Percentiles rank a stretch among this genome's conserved stretches.
These are phyloP conservation scores for Meiosimyza decipiens DNA, from an alignment of 2,888 invertebrate genomes.

Conservation along the genomic window DNA sequence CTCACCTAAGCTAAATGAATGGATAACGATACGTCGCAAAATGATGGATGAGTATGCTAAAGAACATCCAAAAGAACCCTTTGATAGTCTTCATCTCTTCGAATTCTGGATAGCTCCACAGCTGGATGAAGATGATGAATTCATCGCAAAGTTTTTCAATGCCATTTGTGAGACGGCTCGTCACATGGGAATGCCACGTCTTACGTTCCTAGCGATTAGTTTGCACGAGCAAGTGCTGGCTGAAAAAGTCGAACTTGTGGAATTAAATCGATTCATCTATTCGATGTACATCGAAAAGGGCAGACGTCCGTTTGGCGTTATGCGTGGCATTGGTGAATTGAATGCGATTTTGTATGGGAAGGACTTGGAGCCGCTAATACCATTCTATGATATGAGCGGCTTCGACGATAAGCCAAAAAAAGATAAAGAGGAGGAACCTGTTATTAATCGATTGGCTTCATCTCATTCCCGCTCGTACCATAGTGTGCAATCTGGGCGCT, in stretches of 20 bases:
- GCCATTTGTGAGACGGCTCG: slow-evolving; percentile 44
- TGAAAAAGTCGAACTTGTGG: slow-evolving; percentile 28
- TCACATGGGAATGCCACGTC: slow-evolving; percentile 46
- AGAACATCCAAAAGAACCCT: slow-evolving; percentile 17
- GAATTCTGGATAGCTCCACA: slow-evolving; percentile 33
- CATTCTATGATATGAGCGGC: slow-evolving; percentile 39
- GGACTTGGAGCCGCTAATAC: slow-evolving; percentile 35
- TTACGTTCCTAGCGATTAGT: slow-evolving; percentile 41
- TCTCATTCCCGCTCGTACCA: too few relatives aligned
- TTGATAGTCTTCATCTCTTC: slow-evolving; percentile 44
- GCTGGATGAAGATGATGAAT: slow-evolving; percentile 28
- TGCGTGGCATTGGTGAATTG: slow-evolving; percentile 45
- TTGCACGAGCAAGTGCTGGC: slow-evolving; percentile 28
- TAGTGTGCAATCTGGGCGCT: too few relatives aligned
- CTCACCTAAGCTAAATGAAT: slow-evolving; percentile 32
- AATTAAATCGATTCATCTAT: slow-evolving; percentile 39
- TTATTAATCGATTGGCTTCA: too few relatives aligned
- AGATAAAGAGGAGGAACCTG: too few relatives aligned
- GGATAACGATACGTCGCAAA: slow-evolving; percentile 32
- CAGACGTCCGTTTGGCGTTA: slow-evolving; percentile 39
- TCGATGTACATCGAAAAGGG: slow-evolving; percentile 41
- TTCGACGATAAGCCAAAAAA: not conserved
- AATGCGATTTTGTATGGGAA: slow-evolving; percentile 42
- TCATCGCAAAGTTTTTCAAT: slow-evolving; percentile 40
- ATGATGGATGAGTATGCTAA: slow-evolving; percentile 28